Evolutionary conservation across 2,113 vertebrate genomes (phyloP).

Genomic region (Laticauda laticaudata): DNA sequence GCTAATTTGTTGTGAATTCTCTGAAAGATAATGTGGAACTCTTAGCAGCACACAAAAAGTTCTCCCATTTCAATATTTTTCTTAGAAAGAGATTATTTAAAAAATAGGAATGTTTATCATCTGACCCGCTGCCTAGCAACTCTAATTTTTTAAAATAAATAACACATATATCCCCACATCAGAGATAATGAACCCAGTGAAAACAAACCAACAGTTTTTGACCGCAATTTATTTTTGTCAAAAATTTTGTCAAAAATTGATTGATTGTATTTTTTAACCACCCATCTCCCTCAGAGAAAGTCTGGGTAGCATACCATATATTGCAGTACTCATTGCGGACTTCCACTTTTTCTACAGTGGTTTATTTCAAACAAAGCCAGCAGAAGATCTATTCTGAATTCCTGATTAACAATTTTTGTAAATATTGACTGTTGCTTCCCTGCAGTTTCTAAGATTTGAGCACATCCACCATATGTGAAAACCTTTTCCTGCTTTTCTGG

Average conservation of each 20-base stretch:
- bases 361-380: background rate
- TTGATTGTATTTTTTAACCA: background rate
- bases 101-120: background rate
- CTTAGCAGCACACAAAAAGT: background rate
- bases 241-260: background rate
- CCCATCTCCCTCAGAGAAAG: background rate
- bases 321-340: background rate
- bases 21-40: background rate
- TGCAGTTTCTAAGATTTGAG: background rate
- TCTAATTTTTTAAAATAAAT: background rate
- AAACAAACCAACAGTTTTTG: background rate
- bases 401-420: background rate
- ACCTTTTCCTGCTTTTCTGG: background rate
- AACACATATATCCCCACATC: background rate
- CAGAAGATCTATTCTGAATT: background rate
- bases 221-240: background rate
- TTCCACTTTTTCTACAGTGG: background rate
- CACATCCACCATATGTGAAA: background rate
- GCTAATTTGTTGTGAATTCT: background rate
- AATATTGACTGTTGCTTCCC: background rate
- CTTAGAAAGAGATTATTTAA: background rate
- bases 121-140: background rate
- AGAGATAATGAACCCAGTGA: background rate
- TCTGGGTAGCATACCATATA: background rate
- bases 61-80: background rate